Evolutionary conservation across 2,888 invertebrate species (phyloP).

Genomic region (Pammene aurita): DNA sequence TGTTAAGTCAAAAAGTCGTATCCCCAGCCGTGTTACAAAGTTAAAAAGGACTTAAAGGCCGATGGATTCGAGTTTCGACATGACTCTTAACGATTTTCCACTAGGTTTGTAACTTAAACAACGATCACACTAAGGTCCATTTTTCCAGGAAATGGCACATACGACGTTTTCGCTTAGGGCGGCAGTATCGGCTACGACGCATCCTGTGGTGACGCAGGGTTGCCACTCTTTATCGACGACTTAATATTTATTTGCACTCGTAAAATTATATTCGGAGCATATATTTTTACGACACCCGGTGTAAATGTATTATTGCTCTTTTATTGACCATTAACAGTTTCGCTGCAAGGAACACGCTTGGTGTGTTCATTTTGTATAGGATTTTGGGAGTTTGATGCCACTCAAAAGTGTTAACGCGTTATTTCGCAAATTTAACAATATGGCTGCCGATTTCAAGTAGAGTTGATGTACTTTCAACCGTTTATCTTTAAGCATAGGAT

Average conservation of each 20-base stretch:
- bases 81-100: conserved; percentile 5
- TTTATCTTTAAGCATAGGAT: not conserved
- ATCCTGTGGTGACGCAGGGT: conserved; percentile 71
- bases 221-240: conserved; percentile 47
- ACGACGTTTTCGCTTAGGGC: not conserved
- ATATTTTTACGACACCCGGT: conserved; percentile 32
- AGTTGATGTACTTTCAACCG: not conserved
- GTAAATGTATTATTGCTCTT: conserved; percentile 36
- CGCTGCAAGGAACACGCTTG: too few species aligned
- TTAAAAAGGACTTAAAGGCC: not conserved
- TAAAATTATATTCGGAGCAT: conserved; percentile 39
- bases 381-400: too few species aligned
- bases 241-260: conserved; percentile 36
- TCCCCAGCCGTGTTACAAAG: not conserved
- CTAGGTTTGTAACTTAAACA: not conserved
- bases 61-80: not conserved
- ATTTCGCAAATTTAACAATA: conserved; percentile 8
- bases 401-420: conserved; percentile 3
- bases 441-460: conserved; percentile 4
- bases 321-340: conserved; percentile 27
- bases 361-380: too few species aligned
- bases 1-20: not conserved
- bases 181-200: conserved; percentile 59
- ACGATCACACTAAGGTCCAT: not conserved
- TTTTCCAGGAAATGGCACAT: not conserved